A percentile compares a stretch with the other conserved stretches of the same genome.
phyloP scores from a whole-genome alignment of 2,888 invertebrate species.

The Junonia oenone region DNA sequence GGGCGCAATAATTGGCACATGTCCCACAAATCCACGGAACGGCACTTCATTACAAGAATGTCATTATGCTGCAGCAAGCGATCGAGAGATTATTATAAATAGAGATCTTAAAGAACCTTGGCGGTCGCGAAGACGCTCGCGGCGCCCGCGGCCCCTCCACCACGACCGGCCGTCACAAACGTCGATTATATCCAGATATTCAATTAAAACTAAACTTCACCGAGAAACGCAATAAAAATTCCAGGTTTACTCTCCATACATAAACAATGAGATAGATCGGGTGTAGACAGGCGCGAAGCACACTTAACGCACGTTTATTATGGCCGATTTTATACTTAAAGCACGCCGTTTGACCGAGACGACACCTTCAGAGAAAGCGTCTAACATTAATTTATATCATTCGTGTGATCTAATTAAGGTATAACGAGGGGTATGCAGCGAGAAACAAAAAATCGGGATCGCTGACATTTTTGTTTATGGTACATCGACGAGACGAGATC shows the following conservation, averaged over 20 bases:
- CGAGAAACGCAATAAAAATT: conserved; percentile 68
- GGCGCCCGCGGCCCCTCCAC: conserved; percentile 43
- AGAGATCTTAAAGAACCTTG: conserved; percentile 71
- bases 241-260: conserved; percentile 76
- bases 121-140: conserved; percentile 51
- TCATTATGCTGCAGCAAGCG: conserved; percentile 73
- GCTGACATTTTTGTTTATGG: conserved; percentile 82
- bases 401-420: conserved; percentile 76
- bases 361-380: conserved; percentile 60
- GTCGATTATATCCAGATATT: conserved; percentile 51
- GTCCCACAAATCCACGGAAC: conserved; percentile 71
- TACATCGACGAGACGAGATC: conserved; percentile 73
- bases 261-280: conserved; percentile 79
- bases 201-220: conserved; percentile 57
- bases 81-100: conserved; percentile 75
- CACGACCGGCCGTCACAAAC: conserved; percentile 39
- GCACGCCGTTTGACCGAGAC: conserved; percentile 48
- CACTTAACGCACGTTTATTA: conserved; percentile 75
- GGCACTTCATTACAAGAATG: conserved; percentile 75
- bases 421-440: conserved; percentile 72
- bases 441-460: conserved; percentile 80
- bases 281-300: conserved; percentile 72
- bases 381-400: conserved; percentile 71
- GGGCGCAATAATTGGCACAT: conserved; percentile 72
- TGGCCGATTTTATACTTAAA: conserved; percentile 66